Evolutionary conservation across 2,888 invertebrate genomes (phyloP), one percentile per base, ranked within the genome.

Genomic region (Ectropis crepuscularia): DNA sequence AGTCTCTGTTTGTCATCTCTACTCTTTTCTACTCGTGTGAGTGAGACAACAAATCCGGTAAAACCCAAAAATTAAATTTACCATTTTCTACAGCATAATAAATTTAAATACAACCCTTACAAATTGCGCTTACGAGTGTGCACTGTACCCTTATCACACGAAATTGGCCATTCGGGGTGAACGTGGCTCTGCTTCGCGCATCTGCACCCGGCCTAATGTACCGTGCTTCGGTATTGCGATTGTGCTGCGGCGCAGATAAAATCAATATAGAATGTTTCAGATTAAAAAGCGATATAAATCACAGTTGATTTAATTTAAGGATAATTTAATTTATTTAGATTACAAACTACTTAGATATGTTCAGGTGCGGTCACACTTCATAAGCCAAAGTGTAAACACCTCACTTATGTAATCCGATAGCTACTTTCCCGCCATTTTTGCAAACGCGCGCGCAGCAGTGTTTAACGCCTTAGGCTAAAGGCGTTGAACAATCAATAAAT

Each of bases 171-270:
- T 69, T 69, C 65, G 41, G 63, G 64, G 61, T 16, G 50, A 48
- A 67, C 67, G 75, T 72, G 73, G 67, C 63, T 57, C 61, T 68
- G 67, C 72, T 69, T 71, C 65, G 74, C 72, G 73, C 81, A 80
- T 80, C 80, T 81, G 80, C 79, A 80, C 73, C 75, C 67, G 59
- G 73, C 75, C 70, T 80, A 77, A 81, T 80, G 80, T 80, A 77
- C 65, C 81, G 76, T 63, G 54, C 47, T 59, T 74, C 49, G 71
- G 69, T 70, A 75, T 68, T 57, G 57, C 57, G 63, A 54, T 60
- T 72, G 69, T 50, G 58, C 53, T 57, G 9, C 47, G 43, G 16
- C 38, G 42, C 6, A 16, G 61, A 65, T 53, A 49, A 16, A 2
- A 45, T 5, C 1, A n/a, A 43, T 38, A n/a, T 45, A 63, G 62